Conservation (phyloP, 2,888 invertebrate species). For the Erpobdella octoculata region DNA sequence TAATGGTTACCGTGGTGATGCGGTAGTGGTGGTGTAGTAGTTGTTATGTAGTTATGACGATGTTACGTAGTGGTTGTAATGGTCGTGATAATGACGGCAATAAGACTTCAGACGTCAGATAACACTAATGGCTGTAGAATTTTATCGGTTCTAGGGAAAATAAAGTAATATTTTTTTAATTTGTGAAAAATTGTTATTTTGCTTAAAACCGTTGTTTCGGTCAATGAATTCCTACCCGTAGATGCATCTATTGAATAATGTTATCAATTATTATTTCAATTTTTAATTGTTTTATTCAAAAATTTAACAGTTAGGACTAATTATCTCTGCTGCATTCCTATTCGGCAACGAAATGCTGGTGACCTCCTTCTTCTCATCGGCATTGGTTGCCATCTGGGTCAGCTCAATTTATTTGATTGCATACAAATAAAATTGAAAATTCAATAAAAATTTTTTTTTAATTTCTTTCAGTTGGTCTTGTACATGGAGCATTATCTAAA, state of each 20-base stretch:
- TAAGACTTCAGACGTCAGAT: no score
- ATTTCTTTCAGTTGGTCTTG: not conserved
- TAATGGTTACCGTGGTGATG: no score
- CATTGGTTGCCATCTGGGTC: conserved; percentile 50
- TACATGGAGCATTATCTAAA: not conserved
- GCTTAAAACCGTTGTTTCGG: no score
- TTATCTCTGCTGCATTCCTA: conserved; percentile 53
- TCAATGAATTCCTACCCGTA: no score
- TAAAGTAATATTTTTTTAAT: no score
- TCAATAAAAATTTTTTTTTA: no score
- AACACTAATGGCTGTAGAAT: no score
- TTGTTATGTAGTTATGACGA: not conserved
- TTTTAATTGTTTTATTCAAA: not conserved
- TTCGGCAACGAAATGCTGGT: conserved; percentile 60
- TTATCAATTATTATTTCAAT: not conserved
- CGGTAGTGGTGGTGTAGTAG: not conserved
- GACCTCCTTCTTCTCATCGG: conserved; percentile 55
- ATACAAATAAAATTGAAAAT: no score
- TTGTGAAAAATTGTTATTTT: no score
- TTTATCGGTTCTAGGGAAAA: no score
- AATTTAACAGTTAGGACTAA: conserved; percentile 51
- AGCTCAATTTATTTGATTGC: no score
- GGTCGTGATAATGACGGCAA: no score
- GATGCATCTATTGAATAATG: not conserved
- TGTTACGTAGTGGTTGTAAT: not conserved